phyloP scores from a whole-genome alignment of 2,888 invertebrate genomes.

The Gryllus longicercus region DNA sequence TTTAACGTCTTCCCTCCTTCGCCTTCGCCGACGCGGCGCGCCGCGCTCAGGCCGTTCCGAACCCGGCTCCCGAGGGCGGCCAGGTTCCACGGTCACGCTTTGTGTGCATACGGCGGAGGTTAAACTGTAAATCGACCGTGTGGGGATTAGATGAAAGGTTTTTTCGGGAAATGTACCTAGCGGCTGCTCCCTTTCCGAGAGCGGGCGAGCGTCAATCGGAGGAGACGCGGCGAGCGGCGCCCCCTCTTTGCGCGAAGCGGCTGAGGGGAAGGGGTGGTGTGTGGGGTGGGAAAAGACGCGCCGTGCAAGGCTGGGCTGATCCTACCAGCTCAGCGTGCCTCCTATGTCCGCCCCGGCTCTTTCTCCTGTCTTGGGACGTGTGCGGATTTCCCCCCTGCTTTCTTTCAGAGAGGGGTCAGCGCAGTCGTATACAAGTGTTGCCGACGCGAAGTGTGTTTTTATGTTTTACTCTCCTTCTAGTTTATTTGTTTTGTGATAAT shows the following conservation, averaged over 20 bases:
- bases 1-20: not conserved
- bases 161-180: not conserved
- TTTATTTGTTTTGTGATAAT: too few relatives aligned
- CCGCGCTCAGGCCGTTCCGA: not conserved
- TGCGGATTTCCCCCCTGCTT: too few relatives aligned
- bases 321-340: not conserved
- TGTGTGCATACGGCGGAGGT: not conserved
- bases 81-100: not conserved
- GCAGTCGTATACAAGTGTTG: too few relatives aligned
- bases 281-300: not conserved
- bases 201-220: not conserved
- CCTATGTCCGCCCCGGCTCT: not conserved
- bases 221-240: not conserved
- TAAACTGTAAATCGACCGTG: not conserved
- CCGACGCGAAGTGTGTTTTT: too few relatives aligned
- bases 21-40: not conserved
- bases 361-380: too few relatives aligned
- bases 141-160: not conserved
- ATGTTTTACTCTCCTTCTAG: too few relatives aligned
- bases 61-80: not conserved
- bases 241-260: not conserved
- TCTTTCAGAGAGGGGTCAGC: too few relatives aligned
- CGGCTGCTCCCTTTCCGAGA: slow-evolving; percentile 5
- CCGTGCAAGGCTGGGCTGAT: not conserved
- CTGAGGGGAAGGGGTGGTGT: not conserved